Evolutionary conservation across 1,140 invertebrate genomes (phyloP), one percentile per base, ranked within the genome.

Genomic region (Lordiphosa clarofinis): DNA sequence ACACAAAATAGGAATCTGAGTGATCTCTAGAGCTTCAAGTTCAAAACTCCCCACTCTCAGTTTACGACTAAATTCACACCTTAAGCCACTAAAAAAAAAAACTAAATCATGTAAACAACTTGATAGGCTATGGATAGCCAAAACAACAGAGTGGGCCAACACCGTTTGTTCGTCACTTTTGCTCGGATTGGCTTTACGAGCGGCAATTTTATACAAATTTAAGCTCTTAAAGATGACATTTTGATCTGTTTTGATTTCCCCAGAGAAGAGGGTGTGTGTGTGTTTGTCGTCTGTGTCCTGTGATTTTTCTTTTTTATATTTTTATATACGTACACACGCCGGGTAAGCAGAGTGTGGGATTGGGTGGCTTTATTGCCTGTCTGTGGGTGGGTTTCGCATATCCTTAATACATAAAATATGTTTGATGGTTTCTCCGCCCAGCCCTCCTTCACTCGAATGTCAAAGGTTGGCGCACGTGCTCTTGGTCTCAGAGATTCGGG

Each of bases 151-250:
- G 56, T 44, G 11, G 37, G 56, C 28, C 53, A 31, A 60, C 72
- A 73, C 64, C 73, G n/a, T 75, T 71, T 75, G 61, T 67, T 58
- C 33, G 19, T 38, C 42, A 49, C 39, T 54, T 38, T 40, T 64
- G 21, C 33, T 47, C 37, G 57, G 56, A 8, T 38, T 59, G 61
- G 57, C 54, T 70, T 86, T 74, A 75, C 74, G 71, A 69, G 54
- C 62, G 54, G 60, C 74, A 74, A 69, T 87, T 86, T 68, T 78
- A 86, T 86, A 86, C 79, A 86, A 86, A 86, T 86, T 82, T 87
- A 87, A 82, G 82, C 82, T 82, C 82, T 87, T 87, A 87, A 87
- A 87, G 82, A 87, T 87, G 82, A 78, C 82, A 87, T 87, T 87
- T 87, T 87, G 82, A 82, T 82, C 82, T 87, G 84, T 78, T 87